Evolutionary conservation across 92 coral and sea anemone genomes (phyloP).

Genomic region (Epizoanthus stellaris): DNA sequence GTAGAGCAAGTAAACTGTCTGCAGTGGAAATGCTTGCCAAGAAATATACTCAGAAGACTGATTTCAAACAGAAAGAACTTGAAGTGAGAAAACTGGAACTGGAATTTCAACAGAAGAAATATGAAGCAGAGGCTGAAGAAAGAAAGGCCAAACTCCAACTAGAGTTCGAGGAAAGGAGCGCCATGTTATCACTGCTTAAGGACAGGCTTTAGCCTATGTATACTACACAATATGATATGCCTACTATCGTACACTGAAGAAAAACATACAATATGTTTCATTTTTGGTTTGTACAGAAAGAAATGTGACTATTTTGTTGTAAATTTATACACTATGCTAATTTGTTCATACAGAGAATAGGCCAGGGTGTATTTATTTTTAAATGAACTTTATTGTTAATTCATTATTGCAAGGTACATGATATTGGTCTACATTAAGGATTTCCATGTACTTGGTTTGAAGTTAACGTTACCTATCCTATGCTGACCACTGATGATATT

Average conservation of each 20-base stretch:
- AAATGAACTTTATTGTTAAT: too few relatives aligned
- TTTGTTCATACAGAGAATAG: too few relatives aligned
- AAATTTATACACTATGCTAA: too few relatives aligned
- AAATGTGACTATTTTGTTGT: conserved; percentile 5
- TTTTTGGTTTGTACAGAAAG: conserved; percentile 10
- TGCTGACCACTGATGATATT: neutral
- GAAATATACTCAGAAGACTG: neutral
- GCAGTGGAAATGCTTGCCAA: conserved; percentile 1
- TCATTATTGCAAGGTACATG: too few relatives aligned
- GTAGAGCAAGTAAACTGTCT: conserved; percentile 6
- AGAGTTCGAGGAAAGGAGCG: conserved; percentile 24
- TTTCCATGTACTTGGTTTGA: too few relatives aligned
- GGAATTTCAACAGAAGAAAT: conserved; percentile 22
- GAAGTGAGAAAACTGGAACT: neutral
- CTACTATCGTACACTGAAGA: neutral
- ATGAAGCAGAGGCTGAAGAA: conserved; percentile 7
- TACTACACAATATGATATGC: conserved; percentile 6
- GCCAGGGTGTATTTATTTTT: too few relatives aligned
- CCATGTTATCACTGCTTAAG: neutral
- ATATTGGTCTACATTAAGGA: too few relatives aligned
- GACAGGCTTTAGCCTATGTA: conserved; percentile 1
- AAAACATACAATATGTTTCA: conserved; percentile 21
- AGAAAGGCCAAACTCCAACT: conserved; percentile 12
- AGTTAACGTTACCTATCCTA: neutral
- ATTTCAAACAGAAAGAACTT: neutral